Evolutionary conservation across 2,797 vertebrate genomes (phyloP).

Genomic region (Sebastes trivittatus): DNA sequence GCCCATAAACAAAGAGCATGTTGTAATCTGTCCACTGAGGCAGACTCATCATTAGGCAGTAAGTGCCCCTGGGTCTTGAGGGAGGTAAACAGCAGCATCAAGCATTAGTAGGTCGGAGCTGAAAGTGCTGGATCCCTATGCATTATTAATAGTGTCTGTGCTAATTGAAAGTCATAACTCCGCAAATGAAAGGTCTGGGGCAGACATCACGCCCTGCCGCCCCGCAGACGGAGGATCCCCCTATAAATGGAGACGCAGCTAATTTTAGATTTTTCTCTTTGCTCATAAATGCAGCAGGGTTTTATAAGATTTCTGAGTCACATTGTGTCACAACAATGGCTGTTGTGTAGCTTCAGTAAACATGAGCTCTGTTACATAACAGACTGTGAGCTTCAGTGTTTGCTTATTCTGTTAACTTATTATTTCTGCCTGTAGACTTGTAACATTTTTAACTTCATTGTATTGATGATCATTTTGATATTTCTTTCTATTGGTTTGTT

Average conservation of each 20-base stretch:
- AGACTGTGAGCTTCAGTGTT: not conserved
- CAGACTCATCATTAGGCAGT: conserved; percentile 55
- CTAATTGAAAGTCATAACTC: conserved; percentile 79
- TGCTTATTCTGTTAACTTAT: not conserved
- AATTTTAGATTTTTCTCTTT: conserved; percentile 40
- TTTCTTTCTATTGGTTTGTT: not conserved
- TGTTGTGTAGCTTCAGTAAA: conserved; percentile 1
- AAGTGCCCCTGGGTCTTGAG: conserved; percentile 42
- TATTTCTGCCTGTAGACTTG: not conserved
- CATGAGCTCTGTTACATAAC: not conserved
- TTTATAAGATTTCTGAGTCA: not conserved
- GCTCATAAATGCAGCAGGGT: not conserved
- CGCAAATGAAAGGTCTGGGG: conserved; percentile 71
- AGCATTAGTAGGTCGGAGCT: conserved; percentile 62
- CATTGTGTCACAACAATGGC: not conserved
- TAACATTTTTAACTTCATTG: not conserved
- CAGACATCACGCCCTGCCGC: conserved; percentile 34
- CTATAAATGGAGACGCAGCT: conserved; percentile 9
- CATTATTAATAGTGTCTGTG: conserved; percentile 75
- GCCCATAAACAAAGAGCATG: conserved; percentile 46
- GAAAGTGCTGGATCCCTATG: conserved; percentile 55
- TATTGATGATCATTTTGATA: too few species aligned
- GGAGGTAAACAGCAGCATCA: conserved; percentile 65
- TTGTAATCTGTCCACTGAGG: conserved; percentile 53
- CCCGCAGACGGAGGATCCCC: conserved; percentile 15